These are phyloP conservation scores for Lucilia cuprina DNA, from an alignment of 1,140 invertebrate genomes.

Conservation along the genomic window DNA sequence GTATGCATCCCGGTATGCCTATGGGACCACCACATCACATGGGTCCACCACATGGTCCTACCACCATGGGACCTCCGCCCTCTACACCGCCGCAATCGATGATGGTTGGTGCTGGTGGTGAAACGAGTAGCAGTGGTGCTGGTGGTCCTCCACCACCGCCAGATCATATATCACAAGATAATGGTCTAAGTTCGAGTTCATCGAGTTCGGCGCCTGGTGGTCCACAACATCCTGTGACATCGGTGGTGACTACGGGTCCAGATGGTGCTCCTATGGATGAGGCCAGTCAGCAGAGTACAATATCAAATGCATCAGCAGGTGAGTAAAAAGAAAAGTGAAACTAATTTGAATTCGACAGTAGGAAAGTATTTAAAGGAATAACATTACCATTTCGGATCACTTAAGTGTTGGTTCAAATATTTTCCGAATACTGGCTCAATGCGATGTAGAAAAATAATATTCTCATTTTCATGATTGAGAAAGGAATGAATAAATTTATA, in stretches of 20 bases:
- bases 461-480: no score
- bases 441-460: no score
- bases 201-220: slow-evolving; percentile 63
- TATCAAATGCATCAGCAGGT: slow-evolving; percentile 90
- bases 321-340: not conserved
- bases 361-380: no score
- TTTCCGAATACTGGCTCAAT: no score
- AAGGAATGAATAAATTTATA: no score
- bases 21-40: slow-evolving; percentile 69
- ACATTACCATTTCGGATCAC: no score
- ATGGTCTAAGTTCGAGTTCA: slow-evolving; percentile 58
- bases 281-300: slow-evolving; percentile 88
- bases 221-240: slow-evolving; percentile 74
- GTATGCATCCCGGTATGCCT: slow-evolving; percentile 61
- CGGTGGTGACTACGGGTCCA: slow-evolving; percentile 84
- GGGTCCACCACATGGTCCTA: slow-evolving; percentile 65
- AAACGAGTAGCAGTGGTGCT: slow-evolving; percentile 42
- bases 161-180: slow-evolving; percentile 61
- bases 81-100: slow-evolving; percentile 56
- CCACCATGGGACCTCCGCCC: slow-evolving; percentile 66
- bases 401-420: no score
- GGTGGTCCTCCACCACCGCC: slow-evolving; percentile 50
- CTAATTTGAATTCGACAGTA: no score
- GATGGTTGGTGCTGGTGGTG: slow-evolving; percentile 37
- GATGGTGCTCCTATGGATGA: slow-evolving; percentile 87